Evolutionary conservation across 2,888 invertebrate genomes (phyloP), one percentile per base, ranked within the genome.

Genomic region (Pyrrhosoma nymphula): DNA sequence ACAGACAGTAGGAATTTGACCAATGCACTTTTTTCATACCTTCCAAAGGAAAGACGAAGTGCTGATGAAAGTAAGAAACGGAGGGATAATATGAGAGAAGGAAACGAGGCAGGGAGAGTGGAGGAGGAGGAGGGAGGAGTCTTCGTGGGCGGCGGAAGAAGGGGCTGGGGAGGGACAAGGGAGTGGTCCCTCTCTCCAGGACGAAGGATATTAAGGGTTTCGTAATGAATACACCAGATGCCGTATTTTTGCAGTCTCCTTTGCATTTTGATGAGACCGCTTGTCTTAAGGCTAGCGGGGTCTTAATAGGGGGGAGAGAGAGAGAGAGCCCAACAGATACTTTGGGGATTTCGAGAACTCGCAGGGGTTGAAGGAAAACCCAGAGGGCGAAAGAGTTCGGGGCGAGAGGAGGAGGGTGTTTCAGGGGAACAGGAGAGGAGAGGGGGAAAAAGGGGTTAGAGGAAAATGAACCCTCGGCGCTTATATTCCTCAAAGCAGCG

Each of bases 211-310:
- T 93, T 93, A 93, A 93, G 93, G 93, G 93, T 93, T 93, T 93
- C 93, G 93, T 93, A 93, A 93, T 93, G 93, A 93, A 93, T 93
- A 93, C 93, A 69, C 93, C 93, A 93, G 93, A 93, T 93, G 93
- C 93, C 93, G 93, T 93, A 93, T 93, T 93, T 93, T 93, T 93
- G 93, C 93, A 63, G 93, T 93, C 93, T 93, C 93, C 93, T 93
- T 93, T 93, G 93, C 93, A 93, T 93, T 93, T 93, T 93, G 93
- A 93, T 93, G 93, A 93, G 93, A 75, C 75, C 93, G 93, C 93
- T 93, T 93, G 93, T 93, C 93, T 93, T 93, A 93, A 69, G 93
- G 69, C 93, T 75, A 93, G 93, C 93, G 69, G 93, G 93, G 93
- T 93, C 93, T 93, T 93, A 93, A 93, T 93, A 93, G 93, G 93